Evolutionary conservation across 2,797 vertebrate species (phyloP).

Genomic region (Percopsis omiscomaycus): DNA sequence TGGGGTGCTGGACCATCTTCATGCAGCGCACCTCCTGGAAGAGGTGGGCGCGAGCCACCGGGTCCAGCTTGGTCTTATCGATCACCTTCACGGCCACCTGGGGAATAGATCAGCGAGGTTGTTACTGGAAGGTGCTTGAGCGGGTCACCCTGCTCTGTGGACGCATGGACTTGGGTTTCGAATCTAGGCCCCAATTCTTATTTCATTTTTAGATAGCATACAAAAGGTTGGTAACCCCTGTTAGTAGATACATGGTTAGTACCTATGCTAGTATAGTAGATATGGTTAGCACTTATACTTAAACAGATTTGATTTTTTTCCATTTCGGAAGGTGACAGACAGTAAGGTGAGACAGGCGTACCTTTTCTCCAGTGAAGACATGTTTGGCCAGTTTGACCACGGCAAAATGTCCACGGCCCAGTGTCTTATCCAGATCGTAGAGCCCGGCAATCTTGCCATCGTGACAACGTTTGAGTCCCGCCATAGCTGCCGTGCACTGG

Average conservation of each 20-base stretch:
- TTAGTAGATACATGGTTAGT: no score
- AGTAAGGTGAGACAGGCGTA: slow-evolving; percentile 14
- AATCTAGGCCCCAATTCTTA: no score
- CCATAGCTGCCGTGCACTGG: slow-evolving; percentile 77
- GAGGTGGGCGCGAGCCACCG: slow-evolving; percentile 91
- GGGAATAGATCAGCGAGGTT: not conserved
- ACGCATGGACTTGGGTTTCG: no score
- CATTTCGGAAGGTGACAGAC: not conserved
- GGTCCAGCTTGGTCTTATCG: slow-evolving; percentile 97
- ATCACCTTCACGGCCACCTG: slow-evolving; percentile 97
- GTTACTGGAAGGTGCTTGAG: not conserved
- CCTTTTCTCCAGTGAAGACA: slow-evolving; percentile 97
- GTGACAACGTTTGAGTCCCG: slow-evolving; percentile 93
- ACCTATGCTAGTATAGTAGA: no score
- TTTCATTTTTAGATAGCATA: no score
- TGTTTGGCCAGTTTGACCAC: slow-evolving; percentile 98
- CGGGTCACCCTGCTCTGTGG: no score
- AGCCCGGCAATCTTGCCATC: slow-evolving; percentile 98
- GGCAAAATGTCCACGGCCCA: slow-evolving; percentile 97
- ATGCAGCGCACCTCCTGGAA: slow-evolving; percentile 99
- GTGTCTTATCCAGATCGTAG: slow-evolving; percentile 97
- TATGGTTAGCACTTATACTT: no score
- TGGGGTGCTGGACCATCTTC: slow-evolving; percentile 98
- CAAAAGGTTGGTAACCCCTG: no score
- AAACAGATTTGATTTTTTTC: no score